phyloP scores from a whole-genome alignment of 2,797 vertebrate genomes.

The Sitta carolinensis region DNA sequence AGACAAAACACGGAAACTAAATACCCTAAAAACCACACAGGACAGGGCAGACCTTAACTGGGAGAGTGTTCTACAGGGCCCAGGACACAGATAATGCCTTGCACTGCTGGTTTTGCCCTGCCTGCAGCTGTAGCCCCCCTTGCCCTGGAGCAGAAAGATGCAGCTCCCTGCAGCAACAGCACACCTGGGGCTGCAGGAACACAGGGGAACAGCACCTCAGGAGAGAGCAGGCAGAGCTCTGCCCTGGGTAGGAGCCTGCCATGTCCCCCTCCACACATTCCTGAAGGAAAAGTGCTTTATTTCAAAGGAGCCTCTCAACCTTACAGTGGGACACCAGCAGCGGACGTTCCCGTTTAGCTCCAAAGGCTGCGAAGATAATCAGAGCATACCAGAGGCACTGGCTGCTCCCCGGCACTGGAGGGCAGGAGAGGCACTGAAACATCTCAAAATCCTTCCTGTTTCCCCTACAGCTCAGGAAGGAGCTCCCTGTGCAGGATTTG shows the following conservation, averaged over 20 bases:
- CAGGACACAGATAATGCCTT: neutral
- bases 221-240: neutral
- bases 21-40: neutral
- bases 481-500: neutral
- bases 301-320: neutral
- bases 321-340: neutral
- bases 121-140: neutral
- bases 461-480: neutral
- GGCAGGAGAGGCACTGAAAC: conserved; percentile 16
- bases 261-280: rapidly evolving
- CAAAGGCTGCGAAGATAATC: neutral
- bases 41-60: neutral
- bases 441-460: neutral
- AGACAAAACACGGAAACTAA: neutral
- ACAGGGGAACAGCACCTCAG: neutral
- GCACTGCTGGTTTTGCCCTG: neutral
- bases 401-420: neutral
- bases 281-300: neutral
- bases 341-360: neutral
- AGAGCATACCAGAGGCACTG: neutral
- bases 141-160: neutral
- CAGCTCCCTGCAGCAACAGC: neutral
- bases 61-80: neutral
- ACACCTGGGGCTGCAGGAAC: neutral
- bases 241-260: rapidly evolving